Evolutionary conservation across 2,797 vertebrate genomes (phyloP).

Genomic region (Gambelia wislizenii): DNA sequence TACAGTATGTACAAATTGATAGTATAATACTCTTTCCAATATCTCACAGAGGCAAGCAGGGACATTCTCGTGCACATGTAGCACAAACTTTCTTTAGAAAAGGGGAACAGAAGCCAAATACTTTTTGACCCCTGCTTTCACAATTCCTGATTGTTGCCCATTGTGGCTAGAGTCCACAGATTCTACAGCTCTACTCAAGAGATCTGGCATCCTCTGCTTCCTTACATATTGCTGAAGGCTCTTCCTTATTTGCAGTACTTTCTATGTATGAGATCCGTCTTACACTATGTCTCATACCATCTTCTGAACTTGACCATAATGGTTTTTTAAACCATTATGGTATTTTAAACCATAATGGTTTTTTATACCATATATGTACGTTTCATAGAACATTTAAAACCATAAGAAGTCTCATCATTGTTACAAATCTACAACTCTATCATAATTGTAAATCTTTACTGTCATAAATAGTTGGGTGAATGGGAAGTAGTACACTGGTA

Average conservation of each 20-base stretch:
- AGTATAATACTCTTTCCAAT: neutral
- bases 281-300: neutral
- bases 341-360: too few species aligned
- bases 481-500: neutral
- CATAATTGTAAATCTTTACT: neutral
- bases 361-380: too few species aligned
- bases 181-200: neutral
- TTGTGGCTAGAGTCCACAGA: neutral
- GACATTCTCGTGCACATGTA: neutral
- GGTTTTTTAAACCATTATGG: too few species aligned
- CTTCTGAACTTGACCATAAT: neutral
- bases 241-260: neutral
- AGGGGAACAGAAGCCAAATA: neutral
- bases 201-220: neutral
- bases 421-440: neutral
- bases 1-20: neutral
- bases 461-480: neutral
- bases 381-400: neutral
- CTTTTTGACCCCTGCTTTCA: neutral
- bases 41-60: neutral
- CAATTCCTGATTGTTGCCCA: neutral
- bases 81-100: neutral
- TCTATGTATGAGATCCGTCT: neutral
- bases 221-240: neutral
- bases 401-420: neutral